Conservation (phyloP, 2,888 invertebrate species). For the Slavum lentiscoides region DNA sequence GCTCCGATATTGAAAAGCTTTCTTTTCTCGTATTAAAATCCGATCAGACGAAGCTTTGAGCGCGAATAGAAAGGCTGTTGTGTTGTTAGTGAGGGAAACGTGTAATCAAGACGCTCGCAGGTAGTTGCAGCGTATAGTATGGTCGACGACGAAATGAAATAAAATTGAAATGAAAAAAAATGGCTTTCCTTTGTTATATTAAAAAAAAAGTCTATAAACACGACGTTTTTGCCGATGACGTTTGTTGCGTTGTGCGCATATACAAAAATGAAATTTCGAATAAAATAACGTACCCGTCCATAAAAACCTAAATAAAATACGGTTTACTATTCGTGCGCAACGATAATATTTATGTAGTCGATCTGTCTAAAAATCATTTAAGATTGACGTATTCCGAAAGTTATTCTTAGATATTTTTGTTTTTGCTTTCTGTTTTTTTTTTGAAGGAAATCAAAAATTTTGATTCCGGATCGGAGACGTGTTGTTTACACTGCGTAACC, state of each 20-base stretch:
- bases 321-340: too few relatives aligned
- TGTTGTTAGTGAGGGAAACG: conserved; percentile 1
- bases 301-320: too few relatives aligned
- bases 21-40: conserved; percentile 34
- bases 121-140: background rate
- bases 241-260: background rate
- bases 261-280: background rate
- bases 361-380: too few relatives aligned
- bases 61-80: background rate
- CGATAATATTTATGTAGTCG: too few relatives aligned
- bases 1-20: conserved; percentile 30
- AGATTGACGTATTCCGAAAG: too few relatives aligned
- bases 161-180: background rate
- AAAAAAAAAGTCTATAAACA: background rate
- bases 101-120: conserved; percentile 7
- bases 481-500: conserved; percentile 17
- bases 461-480: conserved; percentile 6
- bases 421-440: background rate
- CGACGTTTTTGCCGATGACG: background rate
- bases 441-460: conserved; percentile 7
- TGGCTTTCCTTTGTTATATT: background rate
- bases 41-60: conserved; percentile 1
- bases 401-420: too few relatives aligned
- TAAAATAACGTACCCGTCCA: background rate
- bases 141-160: background rate